Evolutionary conservation across 2,113 vertebrate genomes (phyloP).

Genomic region (Hippocampus barbouri): DNA sequence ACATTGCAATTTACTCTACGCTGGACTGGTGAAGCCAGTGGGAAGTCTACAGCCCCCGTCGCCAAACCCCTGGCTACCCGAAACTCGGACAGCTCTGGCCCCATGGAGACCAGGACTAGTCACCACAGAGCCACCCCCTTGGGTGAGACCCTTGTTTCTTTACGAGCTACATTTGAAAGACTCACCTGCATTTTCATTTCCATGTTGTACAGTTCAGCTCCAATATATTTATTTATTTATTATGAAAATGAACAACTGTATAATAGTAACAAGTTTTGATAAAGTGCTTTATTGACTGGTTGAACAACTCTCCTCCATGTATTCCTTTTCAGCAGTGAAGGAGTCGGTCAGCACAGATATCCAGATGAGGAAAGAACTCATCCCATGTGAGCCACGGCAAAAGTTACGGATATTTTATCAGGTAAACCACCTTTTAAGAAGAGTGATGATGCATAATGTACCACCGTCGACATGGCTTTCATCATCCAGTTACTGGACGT

Average conservation of each 20-base stretch:
- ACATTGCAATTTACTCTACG: constrained; percentile 97
- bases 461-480: neutral
- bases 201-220: too few species aligned
- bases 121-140: constrained; percentile 86
- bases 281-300: constrained; percentile 15
- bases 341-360: constrained; percentile 86
- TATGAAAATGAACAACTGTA: neutral
- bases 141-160: constrained; percentile 69
- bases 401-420: constrained; percentile 98
- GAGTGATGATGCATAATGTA: neutral
- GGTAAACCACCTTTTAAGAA: constrained; percentile 64
- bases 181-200: too few species aligned
- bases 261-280: neutral
- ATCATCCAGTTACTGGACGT: constrained; percentile 8
- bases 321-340: constrained; percentile 82
- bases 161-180: neutral
- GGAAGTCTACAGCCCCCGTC: constrained; percentile 89
- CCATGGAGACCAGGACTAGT: constrained; percentile 87
- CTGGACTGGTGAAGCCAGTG: constrained; percentile 89
- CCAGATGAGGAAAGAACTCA: constrained; percentile 88
- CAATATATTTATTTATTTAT: too few species aligned
- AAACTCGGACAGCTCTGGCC: constrained; percentile 85
- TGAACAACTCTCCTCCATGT: constrained; percentile 38
- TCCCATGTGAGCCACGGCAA: constrained; percentile 87
- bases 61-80: constrained; percentile 94